Conservation (phyloP, 2,888 invertebrate species). For the Drepana falcataria region DNA sequence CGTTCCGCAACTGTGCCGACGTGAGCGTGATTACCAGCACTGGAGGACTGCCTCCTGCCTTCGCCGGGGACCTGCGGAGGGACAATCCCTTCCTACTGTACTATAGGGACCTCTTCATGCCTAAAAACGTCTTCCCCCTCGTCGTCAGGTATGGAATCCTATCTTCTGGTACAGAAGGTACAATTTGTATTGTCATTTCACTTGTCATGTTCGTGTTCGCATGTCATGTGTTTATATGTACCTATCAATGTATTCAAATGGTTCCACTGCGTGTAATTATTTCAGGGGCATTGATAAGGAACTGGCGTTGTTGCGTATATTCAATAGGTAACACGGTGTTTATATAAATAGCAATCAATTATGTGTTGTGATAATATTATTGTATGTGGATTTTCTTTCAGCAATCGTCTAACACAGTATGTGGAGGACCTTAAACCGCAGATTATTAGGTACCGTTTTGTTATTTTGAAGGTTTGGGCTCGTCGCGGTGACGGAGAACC, state of each 20-base stretch:
- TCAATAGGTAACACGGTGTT: constrained; percentile 54
- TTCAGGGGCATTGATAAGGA: constrained; percentile 51
- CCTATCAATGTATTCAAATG: constrained; percentile 11
- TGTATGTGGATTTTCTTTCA: constrained; percentile 61
- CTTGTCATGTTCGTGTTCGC: too few relatives aligned
- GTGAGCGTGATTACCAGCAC: constrained; percentile 89
- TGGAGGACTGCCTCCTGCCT: constrained; percentile 85
- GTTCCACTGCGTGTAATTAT: constrained; percentile 30
- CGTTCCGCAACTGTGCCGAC: constrained; percentile 94
- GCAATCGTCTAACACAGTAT: constrained; percentile 60
- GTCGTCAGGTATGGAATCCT: constrained; percentile 81
- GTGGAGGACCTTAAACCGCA: constrained; percentile 48
- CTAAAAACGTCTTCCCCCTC: constrained; percentile 84
- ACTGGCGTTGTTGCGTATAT: constrained; percentile 41
- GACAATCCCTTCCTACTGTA: constrained; percentile 87
- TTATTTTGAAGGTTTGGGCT: constrained; percentile 39
- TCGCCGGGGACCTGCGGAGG: constrained; percentile 77
- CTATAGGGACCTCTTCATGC: constrained; percentile 84
- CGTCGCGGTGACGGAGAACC: constrained; percentile 16
- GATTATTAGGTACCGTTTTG: constrained; percentile 64
- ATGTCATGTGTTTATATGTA: constrained; percentile 5
- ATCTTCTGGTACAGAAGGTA: background rate
- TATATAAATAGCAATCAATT: constrained; percentile 5
- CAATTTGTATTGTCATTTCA: constrained; percentile 6
- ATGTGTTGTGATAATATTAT: constrained; percentile 23